Conservation (phyloP, 1,140 invertebrate species). For the Coenobita brevimanus region DNA sequence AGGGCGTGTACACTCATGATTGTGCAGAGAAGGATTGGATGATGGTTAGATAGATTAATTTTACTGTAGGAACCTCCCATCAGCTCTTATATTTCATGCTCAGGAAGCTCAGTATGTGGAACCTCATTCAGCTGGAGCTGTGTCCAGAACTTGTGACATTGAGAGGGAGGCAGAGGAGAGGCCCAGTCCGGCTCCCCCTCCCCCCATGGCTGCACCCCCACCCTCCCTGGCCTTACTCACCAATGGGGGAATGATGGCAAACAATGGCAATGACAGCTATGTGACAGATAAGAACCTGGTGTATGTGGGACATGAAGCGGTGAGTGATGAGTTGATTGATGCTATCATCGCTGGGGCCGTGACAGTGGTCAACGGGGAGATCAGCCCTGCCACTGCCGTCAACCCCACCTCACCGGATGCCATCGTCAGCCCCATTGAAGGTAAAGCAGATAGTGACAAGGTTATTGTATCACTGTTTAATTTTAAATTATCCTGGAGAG, state of each 20-base stretch:
- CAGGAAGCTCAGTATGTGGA: neutral
- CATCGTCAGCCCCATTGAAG: conserved; percentile 43
- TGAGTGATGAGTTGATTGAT: conserved; percentile 28
- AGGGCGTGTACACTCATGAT: too few species aligned
- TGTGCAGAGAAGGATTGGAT: too few species aligned
- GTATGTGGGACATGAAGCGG: neutral
- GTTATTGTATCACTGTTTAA: neutral
- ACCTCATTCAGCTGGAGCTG: neutral
- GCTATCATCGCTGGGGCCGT: conserved; percentile 33
- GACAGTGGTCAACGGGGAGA: conserved; percentile 45
- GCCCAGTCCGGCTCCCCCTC: neutral
- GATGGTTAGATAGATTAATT: too few species aligned
- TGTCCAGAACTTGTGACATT: neutral
- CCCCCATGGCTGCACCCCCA: neutral
- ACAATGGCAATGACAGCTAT: conserved; percentile 40
- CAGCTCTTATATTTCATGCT: neutral
- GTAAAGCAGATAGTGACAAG: neutral
- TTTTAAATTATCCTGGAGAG: too few species aligned
- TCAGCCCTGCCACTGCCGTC: neutral
- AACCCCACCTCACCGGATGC: conserved; percentile 17
- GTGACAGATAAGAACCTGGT: conserved; percentile 22
- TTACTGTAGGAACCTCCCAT: too few species aligned
- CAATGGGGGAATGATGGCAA: conserved; percentile 28
- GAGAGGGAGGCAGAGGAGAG: neutral
- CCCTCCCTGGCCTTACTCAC: neutral